These are phyloP conservation scores for Cremastinae sp. DNA, from an alignment of 2,888 invertebrate genomes.

Conservation along the genomic window DNA sequence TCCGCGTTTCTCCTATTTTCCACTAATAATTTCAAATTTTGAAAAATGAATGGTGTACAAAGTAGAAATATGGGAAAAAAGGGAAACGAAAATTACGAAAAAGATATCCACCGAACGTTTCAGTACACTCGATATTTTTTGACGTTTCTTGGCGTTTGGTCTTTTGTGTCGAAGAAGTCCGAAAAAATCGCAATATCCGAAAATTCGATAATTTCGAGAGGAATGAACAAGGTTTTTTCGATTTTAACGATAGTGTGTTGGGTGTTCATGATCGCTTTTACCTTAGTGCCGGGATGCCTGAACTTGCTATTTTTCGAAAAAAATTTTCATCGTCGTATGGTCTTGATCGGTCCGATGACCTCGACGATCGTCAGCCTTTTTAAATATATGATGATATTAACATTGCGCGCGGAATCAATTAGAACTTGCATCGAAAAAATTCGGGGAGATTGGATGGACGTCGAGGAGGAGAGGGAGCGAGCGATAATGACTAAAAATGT, in stretches of 20 bases:
- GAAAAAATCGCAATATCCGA: conserved; percentile 6
- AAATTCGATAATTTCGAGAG: conserved; percentile 1
- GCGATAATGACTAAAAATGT: conserved; percentile 54
- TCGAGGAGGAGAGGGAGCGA: conserved; percentile 42
- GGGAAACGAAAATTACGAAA: conserved; percentile 22
- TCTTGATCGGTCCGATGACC: conserved; percentile 28
- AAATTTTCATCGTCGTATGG: conserved; percentile 1
- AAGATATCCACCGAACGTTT: conserved; percentile 18
- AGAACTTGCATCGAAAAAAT: conserved; percentile 65
- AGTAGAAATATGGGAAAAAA: background rate
- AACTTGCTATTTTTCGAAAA: conserved; percentile 34
- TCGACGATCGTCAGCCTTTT: conserved; percentile 17
- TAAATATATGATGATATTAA: conserved; percentile 22
- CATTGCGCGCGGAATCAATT: conserved; percentile 26
- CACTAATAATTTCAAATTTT: background rate
- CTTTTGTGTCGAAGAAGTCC: conserved; percentile 42
- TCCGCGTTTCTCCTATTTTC: background rate
- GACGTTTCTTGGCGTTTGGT: conserved; percentile 46
- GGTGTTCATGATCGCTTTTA: conserved; percentile 25
- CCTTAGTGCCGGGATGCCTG: conserved; percentile 24
- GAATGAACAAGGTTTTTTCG: background rate
- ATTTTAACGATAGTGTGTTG: conserved; percentile 10
- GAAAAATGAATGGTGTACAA: background rate
- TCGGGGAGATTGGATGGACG: conserved; percentile 68
- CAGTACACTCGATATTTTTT: conserved; percentile 47